Percentiles rank a stretch among this genome's conserved stretches.
Conservation (phyloP, 2,113 vertebrate genomes). For the Cavia porcellus region DNA sequence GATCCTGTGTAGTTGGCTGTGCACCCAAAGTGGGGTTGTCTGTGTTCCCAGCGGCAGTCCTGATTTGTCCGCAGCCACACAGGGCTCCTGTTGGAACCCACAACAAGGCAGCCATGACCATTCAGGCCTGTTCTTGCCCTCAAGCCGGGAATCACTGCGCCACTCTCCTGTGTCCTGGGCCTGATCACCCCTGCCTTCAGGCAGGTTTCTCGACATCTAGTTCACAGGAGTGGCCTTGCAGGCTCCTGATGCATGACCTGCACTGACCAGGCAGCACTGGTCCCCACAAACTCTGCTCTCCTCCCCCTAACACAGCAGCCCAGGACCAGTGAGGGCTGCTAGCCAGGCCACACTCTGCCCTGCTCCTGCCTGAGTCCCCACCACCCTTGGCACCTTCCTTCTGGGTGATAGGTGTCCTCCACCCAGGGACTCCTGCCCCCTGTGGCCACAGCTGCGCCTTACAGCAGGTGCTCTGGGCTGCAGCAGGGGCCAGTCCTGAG, state of each 20-base stretch:
- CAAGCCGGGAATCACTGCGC: background rate
- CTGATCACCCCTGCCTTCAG: background rate
- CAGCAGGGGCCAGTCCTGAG: background rate
- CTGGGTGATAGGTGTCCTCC: background rate
- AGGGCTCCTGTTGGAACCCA: background rate
- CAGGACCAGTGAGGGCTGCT: background rate
- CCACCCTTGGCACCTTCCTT: fast-evolving
- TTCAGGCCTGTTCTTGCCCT: background rate
- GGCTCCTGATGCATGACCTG: fast-evolving
- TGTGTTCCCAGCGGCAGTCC: background rate
- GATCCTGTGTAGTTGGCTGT: background rate
- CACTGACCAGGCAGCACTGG: background rate
- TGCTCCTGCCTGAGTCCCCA: no score
- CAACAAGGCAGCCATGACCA: no score
- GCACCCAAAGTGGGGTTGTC: background rate
- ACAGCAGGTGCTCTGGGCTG: background rate
- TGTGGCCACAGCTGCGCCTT: background rate
- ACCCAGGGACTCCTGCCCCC: background rate
- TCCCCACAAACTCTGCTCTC: fast-evolving
- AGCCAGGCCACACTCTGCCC: no score
- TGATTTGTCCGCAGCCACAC: background rate
- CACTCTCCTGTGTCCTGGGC: no score
- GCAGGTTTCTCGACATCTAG: background rate
- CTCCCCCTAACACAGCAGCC: no score
- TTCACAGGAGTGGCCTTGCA: no score